Conservation (phyloP, 2,888 invertebrate species). For the Tanaodytes sp. region DNA sequence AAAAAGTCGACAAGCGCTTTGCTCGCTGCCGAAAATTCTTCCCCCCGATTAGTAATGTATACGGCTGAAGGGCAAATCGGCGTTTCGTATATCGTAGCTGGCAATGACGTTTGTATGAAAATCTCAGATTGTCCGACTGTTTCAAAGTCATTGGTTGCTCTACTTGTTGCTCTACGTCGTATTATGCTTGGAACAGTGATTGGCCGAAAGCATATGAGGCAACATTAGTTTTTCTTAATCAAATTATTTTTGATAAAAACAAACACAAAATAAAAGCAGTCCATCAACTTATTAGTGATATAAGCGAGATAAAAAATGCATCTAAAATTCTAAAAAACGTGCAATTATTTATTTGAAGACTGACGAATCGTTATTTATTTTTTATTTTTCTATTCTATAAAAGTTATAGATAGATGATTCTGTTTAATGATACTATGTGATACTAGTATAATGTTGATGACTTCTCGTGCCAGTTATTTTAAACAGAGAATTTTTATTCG, state of each 20-base stretch:
- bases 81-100: slow-evolving; percentile 23
- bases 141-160: slow-evolving; percentile 6
- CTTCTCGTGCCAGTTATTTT: too few species aligned
- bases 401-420: too few species aligned
- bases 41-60: slow-evolving; percentile 26
- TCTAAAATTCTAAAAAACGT: too few species aligned
- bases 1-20: slow-evolving; percentile 17
- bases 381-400: too few species aligned
- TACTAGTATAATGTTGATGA: too few species aligned
- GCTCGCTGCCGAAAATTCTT: slow-evolving; percentile 5
- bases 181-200: slow-evolving; percentile 23
- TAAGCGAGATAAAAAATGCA: too few species aligned
- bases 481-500: too few species aligned
- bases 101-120: slow-evolving; percentile 8
- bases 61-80: slow-evolving; percentile 9
- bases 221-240: slow-evolving; percentile 15
- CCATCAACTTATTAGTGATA: too few species aligned
- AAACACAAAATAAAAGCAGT: slow-evolving; percentile 3
- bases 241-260: slow-evolving; percentile 1
- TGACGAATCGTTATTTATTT: too few species aligned
- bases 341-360: too few species aligned
- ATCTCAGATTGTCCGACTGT: slow-evolving; percentile 17
- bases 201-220: slow-evolving; percentile 24
- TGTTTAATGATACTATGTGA: too few species aligned
- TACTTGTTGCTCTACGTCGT: slow-evolving; percentile 17